Conservation (phyloP, 2,113 vertebrate species). For the Nestor notabilis region DNA sequence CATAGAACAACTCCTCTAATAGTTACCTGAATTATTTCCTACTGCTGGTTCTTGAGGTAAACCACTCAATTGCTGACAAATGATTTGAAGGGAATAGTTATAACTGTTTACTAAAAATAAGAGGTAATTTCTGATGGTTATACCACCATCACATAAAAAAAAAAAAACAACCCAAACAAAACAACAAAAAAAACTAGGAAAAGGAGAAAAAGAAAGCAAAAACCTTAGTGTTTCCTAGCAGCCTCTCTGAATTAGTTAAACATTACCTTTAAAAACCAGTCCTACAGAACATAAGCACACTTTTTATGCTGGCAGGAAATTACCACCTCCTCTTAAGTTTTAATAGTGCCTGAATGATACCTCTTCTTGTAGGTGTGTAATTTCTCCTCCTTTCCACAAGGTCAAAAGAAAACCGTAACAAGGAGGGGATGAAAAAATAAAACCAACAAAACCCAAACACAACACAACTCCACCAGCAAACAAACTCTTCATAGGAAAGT, state of each 20-base stretch:
- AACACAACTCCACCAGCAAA: background rate
- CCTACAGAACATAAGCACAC: background rate
- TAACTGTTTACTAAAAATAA: background rate
- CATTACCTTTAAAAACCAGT: background rate
- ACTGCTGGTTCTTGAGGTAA: background rate
- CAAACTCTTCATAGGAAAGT: background rate
- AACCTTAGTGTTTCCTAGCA: background rate
- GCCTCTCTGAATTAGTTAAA: background rate
- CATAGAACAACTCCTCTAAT: background rate
- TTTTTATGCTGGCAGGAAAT: background rate
- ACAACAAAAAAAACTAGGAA: background rate
- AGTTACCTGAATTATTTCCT: background rate
- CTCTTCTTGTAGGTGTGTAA: background rate
- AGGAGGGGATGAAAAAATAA: background rate
- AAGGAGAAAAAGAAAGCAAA: background rate
- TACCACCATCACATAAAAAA: background rate
- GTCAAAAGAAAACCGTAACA: background rate
- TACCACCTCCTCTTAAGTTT: background rate
- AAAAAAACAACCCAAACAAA: background rate
- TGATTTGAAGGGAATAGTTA: background rate
- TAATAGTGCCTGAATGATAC: background rate
- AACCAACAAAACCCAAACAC: background rate
- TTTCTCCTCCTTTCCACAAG: background rate
- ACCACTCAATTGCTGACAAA: background rate
- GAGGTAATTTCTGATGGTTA: background rate